These are phyloP conservation scores for Hartigia nigra DNA, from an alignment of 2,888 invertebrate genomes.

Conservation along the genomic window DNA sequence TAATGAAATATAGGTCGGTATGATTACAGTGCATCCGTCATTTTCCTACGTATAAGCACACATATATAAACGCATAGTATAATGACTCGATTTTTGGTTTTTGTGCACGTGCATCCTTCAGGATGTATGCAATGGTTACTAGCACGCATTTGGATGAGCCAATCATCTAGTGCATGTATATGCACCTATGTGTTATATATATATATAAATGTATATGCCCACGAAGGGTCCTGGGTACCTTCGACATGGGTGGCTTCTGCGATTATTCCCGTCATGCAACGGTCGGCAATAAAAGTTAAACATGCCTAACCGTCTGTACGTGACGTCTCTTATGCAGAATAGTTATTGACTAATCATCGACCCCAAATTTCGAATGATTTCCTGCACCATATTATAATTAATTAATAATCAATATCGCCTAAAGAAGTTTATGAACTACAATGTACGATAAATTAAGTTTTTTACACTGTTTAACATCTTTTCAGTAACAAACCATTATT, in stretches of 20 bases:
- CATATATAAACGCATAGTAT: not conserved
- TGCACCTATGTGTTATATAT: not conserved
- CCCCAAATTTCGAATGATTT: conserved; percentile 26
- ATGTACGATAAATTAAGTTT: not conserved
- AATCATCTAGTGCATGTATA: not conserved
- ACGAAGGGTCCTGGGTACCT: conserved; percentile 24
- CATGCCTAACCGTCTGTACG: conserved; percentile 56
- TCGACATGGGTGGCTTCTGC: conserved; percentile 55
- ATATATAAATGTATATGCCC: not conserved
- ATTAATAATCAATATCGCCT: not conserved
- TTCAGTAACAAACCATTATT: not conserved
- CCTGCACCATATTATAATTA: conserved; percentile 4
- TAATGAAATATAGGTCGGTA: not conserved
- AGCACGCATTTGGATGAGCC: not conserved
- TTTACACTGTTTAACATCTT: not conserved
- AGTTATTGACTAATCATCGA: conserved; percentile 39
- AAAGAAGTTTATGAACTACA: not conserved
- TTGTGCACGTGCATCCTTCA: not conserved
- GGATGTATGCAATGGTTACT: not conserved
- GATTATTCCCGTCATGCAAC: conserved; percentile 61
- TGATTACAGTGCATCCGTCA: conserved; percentile 19
- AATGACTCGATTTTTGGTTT: not conserved
- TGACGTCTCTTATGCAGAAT: conserved; percentile 42
- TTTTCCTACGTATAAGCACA: conserved; percentile 8
- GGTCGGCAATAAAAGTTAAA: conserved; percentile 58